Evolutionary conservation across 2,888 invertebrate genomes (phyloP).

Genomic region (Trileptium ribeirensis): DNA sequence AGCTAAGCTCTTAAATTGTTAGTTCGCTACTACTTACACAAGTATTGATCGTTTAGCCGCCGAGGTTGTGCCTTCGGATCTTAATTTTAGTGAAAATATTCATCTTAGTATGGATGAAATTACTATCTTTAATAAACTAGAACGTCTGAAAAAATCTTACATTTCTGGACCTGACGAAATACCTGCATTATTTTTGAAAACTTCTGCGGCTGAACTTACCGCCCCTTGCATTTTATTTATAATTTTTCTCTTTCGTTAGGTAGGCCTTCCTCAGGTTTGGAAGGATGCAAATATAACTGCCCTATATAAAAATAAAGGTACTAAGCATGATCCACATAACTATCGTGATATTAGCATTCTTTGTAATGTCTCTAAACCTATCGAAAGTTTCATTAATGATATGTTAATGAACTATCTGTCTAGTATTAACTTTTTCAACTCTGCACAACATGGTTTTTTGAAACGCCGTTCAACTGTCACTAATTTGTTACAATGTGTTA

Average conservation of each 20-base stretch:
- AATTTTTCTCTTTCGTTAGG: too few species aligned
- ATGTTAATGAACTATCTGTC: background rate
- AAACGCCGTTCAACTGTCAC: background rate
- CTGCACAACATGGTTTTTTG: background rate
- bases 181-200: background rate
- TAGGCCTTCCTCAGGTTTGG: background rate
- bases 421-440: background rate
- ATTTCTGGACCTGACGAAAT: background rate
- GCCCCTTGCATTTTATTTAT: too few species aligned
- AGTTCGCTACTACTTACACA: too few species aligned
- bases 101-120: too few species aligned
- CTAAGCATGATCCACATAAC: background rate
- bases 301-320: background rate
- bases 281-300: background rate
- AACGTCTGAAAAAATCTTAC: background rate
- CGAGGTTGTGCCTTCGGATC: too few species aligned
- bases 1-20: too few species aligned
- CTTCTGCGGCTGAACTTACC: conserved; percentile 5
- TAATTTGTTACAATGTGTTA: background rate
- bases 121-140: too few species aligned
- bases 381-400: background rate
- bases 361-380: background rate
- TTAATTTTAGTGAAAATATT: too few species aligned
- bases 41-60: too few species aligned
- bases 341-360: background rate